Percentiles rank a stretch among this genome's conserved stretches.
phyloP scores from a whole-genome alignment of 2,113 vertebrate genomes.

The Callaeas wilsoni region DNA sequence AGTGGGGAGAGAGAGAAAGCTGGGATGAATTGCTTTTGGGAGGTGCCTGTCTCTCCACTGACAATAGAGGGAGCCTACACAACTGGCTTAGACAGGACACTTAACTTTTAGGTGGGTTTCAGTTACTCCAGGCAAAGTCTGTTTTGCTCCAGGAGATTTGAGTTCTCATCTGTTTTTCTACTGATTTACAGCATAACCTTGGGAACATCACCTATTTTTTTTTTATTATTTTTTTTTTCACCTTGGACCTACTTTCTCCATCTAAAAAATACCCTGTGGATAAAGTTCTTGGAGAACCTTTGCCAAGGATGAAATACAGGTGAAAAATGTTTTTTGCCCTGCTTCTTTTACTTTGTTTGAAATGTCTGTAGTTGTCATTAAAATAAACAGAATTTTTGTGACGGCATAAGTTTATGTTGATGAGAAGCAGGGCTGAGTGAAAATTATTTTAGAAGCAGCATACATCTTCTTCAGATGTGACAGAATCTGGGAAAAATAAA shows the following conservation, averaged over 20 bases:
- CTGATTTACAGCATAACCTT: not conserved
- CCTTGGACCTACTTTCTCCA: not conserved
- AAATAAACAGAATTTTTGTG: not conserved
- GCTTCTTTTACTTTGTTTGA: not conserved
- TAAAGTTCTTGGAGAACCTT: not conserved
- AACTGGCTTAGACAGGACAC: not conserved
- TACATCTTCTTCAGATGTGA: not conserved
- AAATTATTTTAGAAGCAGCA: conserved; percentile 38
- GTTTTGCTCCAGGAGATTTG: not conserved
- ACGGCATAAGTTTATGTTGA: not conserved
- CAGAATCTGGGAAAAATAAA: not conserved
- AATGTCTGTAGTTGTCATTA: not conserved
- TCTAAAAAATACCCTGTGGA: not conserved
- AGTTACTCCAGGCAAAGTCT: not conserved
- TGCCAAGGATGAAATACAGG: not conserved
- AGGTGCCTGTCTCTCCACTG: conserved; percentile 4
- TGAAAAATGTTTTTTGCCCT: not conserved
- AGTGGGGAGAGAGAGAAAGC: not conserved
- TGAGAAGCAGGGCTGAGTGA: not conserved
- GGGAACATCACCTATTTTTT: not conserved
- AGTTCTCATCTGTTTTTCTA: not conserved
- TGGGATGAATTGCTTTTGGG: not conserved
- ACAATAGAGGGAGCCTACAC: conserved; percentile 51
- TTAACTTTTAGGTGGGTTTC: not conserved
- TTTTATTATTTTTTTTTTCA: not conserved